Conservation (phyloP, 2,113 vertebrate species). For the Cebus imitator region DNA sequence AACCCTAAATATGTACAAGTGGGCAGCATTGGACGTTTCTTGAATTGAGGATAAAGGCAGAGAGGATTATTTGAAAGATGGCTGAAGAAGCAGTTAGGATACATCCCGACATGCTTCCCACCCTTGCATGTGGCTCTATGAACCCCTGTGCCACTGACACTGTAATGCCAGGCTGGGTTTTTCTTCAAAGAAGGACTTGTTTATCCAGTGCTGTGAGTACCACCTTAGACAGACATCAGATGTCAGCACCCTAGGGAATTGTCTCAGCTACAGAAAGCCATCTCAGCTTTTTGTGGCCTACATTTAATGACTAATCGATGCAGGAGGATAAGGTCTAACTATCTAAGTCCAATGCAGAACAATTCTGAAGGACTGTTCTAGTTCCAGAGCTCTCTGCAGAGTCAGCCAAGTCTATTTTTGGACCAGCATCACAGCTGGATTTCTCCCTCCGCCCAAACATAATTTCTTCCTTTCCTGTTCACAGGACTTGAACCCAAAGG, state of each 20-base stretch:
- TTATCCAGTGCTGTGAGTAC: not conserved
- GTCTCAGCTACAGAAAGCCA: not conserved
- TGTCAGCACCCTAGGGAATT: not conserved
- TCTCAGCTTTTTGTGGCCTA: not conserved
- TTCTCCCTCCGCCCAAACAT: not conserved
- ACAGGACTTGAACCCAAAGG: not conserved
- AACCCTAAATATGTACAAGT: not conserved
- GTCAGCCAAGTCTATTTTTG: not conserved
- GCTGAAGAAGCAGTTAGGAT: not conserved
- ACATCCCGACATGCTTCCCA: accelerated
- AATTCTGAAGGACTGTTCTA: not conserved
- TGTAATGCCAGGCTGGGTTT: not conserved
- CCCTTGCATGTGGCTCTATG: not conserved
- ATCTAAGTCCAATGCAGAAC: not conserved
- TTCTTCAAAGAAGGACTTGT: not conserved
- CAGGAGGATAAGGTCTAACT: not conserved
- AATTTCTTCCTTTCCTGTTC: not conserved
- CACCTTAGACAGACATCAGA: not conserved
- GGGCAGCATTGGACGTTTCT: not conserved
- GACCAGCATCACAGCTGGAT: not conserved
- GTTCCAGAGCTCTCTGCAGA: not conserved
- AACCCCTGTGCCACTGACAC: not conserved
- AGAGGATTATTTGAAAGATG: not conserved
- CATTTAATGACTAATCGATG: not conserved
- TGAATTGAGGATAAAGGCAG: not conserved